A percentile compares a stretch with the other conserved stretches of the same genome.
These are phyloP conservation scores for Xiphydria camelus DNA, from an alignment of 2,888 invertebrate genomes.

Conservation along the genomic window DNA sequence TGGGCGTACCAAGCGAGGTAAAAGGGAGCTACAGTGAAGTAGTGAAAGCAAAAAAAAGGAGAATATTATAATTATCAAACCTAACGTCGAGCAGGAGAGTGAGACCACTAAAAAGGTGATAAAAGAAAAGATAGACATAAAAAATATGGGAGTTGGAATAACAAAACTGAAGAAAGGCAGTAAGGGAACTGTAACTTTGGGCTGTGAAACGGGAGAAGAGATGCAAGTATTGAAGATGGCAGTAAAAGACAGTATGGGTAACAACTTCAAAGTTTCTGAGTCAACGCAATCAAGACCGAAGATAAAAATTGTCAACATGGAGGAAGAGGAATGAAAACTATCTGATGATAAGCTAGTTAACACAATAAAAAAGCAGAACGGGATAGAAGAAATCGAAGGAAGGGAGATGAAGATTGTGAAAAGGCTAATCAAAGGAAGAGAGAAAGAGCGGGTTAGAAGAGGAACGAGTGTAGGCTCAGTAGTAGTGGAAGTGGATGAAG, in stretches of 20 bases:
- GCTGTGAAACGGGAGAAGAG: conserved; percentile 2
- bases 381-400: conserved; percentile 3
- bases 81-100: conserved; percentile 8
- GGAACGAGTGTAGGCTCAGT: conserved; percentile 5
- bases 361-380: conserved; percentile 5
- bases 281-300: background rate
- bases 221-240: background rate
- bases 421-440: conserved; percentile 5
- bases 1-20: background rate
- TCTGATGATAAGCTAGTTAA: conserved; percentile 9
- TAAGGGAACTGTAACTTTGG: conserved; percentile 3
- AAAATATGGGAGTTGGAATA: conserved; percentile 1
- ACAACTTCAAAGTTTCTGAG: background rate
- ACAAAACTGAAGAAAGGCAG: conserved; percentile 4
- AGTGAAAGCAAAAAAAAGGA: conserved; percentile 2
- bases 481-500: conserved; percentile 2
- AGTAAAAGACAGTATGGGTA: background rate
- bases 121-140: conserved; percentile 6
- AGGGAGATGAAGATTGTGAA: conserved; percentile 10
- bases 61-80: conserved; percentile 8
- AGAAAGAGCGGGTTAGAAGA: conserved; percentile 3
- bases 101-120: conserved; percentile 6
- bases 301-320: background rate
- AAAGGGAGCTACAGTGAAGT: background rate
- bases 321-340: conserved; percentile 1